Conservation (phyloP, 2,113 vertebrate species). For the Xenopus tropicalis region UCB_Xtro_10.0 CM004451.2:34902501-34903000, state of each 20-base stretch:
- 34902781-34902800: neutral
- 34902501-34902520: no score
- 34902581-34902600: conserved; percentile 66
- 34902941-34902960: no score
- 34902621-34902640: conserved; percentile 76
- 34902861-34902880: no score
- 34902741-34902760: conserved; percentile 92
- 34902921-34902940: no score
- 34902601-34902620: conserved; percentile 84
- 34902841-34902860: no score
- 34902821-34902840: neutral
- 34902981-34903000: no score
- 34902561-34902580: conserved; percentile 74
- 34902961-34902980: no score
- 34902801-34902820: neutral
- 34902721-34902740: conserved; percentile 86
- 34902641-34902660: conserved; percentile 84
- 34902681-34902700: conserved; percentile 91
- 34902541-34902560: conserved; percentile 58
- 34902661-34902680: conserved; percentile 86
- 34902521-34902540: neutral
- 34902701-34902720: conserved; percentile 83
- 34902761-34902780: conserved; percentile 74
- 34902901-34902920: no score
- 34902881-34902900: no score